A percentile compares a stretch with the other conserved stretches of the same genome.
Conservation (phyloP, 2,113 vertebrate genomes). For the Ceyx melanurus region DNA sequence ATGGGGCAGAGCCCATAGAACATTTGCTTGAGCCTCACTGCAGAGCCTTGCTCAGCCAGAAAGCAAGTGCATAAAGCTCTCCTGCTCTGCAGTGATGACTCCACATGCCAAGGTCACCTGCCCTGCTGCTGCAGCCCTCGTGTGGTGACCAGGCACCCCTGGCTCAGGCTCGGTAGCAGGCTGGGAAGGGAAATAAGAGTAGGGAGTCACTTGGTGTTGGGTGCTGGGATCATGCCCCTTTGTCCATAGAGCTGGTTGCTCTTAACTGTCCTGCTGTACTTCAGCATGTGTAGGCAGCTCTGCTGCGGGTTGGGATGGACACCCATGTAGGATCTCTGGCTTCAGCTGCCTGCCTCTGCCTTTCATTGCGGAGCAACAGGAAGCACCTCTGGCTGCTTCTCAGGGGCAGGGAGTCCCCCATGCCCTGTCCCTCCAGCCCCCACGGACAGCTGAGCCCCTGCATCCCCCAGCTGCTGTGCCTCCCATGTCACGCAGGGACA, state of each 20-base stretch:
- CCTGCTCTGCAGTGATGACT: background rate
- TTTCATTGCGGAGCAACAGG: background rate
- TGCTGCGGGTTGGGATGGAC: background rate
- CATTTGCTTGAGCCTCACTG: background rate
- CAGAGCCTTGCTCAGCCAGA: background rate
- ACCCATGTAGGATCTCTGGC: background rate
- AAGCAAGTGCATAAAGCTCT: background rate
- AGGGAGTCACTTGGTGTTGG: background rate
- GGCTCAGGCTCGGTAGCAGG: background rate
- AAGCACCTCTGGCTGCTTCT: background rate
- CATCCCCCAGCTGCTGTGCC: background rate
- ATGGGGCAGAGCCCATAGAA: background rate
- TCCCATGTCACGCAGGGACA: background rate
- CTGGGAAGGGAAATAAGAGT: background rate
- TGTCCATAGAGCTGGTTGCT: background rate
- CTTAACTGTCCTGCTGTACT: background rate
- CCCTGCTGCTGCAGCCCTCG: background rate
- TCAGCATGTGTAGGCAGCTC: background rate
- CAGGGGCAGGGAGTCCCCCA: fast-evolving
- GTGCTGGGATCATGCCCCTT: background rate
- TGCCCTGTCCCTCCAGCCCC: background rate
- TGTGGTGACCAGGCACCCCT: background rate
- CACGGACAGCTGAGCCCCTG: background rate
- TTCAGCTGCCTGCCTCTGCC: background rate
- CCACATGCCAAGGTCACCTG: background rate